Conservation (phyloP, 1,140 invertebrate species). For the Lysiphlebus fabarum region DNA sequence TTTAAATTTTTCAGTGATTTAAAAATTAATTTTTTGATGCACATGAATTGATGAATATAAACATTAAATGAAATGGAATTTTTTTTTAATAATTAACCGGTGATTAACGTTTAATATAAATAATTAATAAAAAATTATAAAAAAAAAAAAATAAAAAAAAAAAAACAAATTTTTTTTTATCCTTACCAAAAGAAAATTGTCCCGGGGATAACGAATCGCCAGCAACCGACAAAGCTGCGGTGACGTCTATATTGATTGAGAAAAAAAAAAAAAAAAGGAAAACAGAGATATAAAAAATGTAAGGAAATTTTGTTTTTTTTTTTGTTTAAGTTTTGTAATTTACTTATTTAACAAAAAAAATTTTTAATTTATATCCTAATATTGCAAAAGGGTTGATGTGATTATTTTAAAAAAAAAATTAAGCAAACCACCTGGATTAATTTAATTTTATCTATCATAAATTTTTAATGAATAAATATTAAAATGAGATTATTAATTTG, state of each 20-base stretch:
- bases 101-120: too few relatives aligned
- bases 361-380: too few relatives aligned
- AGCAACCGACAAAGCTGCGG: constrained; percentile 26
- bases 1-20: neutral
- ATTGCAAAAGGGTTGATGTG: too few relatives aligned
- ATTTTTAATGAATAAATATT: too few relatives aligned
- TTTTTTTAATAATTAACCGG: too few relatives aligned
- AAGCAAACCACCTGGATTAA: too few relatives aligned
- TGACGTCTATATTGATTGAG: constrained; percentile 25
- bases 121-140: neutral
- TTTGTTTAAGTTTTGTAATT: too few relatives aligned
- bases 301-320: constrained; percentile 4
- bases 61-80: neutral
- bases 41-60: neutral
- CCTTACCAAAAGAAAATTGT: constrained; percentile 28
- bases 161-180: constrained; percentile 23
- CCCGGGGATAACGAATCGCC: constrained; percentile 27
- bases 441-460: too few relatives aligned
- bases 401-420: too few relatives aligned
- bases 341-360: too few relatives aligned
- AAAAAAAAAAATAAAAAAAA: constrained; percentile 4
- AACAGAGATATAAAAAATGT: constrained; percentile 24
- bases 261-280: constrained; percentile 26
- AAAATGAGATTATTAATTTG: too few relatives aligned
- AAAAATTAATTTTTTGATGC: neutral